phyloP scores from a whole-genome alignment of 2,797 vertebrate species.

The Hemibagrus guttatus region DNA sequence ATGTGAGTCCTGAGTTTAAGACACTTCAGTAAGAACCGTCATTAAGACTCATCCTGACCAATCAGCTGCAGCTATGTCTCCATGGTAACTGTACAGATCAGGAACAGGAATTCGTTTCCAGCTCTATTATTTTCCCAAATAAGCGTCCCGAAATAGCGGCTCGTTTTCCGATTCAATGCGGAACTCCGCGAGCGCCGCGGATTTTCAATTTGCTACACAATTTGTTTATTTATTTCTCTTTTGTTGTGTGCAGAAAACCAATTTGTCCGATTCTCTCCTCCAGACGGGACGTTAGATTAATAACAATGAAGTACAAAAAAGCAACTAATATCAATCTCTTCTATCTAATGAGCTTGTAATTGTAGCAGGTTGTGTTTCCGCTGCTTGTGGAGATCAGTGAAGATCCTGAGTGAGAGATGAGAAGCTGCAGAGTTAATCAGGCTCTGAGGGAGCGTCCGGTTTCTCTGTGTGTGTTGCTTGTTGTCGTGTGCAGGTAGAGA shows the following conservation, averaged over 20 bases:
- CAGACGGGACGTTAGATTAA: neutral
- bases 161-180: neutral
- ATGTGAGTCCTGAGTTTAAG: neutral
- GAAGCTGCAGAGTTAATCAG: neutral
- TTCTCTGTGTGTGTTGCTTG: neutral
- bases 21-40: neutral
- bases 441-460: too few relatives aligned
- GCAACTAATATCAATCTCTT: neutral
- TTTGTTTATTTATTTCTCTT: constrained; percentile 8
- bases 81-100: neutral
- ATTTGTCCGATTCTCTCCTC: neutral
- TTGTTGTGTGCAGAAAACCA: neutral
- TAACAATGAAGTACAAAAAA: neutral
- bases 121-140: constrained; percentile 1
- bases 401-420: neutral
- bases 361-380: neutral
- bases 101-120: constrained; percentile 10
- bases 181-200: neutral
- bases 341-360: neutral
- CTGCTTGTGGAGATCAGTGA: neutral
- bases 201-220: neutral
- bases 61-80: neutral
- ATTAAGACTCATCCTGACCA: neutral
- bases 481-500: neutral
- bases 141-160: neutral